Conservation (phyloP, 2,888 invertebrate species). For the Rhingia rostrata region DNA sequence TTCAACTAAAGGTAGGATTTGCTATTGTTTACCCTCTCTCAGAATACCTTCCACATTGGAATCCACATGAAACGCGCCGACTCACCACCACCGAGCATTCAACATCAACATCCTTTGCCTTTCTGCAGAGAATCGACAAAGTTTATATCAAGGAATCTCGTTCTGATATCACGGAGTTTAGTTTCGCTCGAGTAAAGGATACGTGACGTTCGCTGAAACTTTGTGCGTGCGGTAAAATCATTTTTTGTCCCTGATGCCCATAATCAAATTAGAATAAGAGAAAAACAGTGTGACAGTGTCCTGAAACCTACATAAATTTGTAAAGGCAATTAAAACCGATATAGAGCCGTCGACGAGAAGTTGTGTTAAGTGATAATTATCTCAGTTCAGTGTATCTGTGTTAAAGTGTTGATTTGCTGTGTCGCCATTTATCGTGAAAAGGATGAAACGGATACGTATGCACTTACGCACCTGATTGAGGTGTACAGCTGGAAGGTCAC, state of each 20-base stretch:
- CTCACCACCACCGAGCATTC: constrained; percentile 57
- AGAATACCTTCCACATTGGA: constrained; percentile 48
- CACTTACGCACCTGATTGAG: constrained; percentile 54
- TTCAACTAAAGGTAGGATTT: constrained; percentile 47
- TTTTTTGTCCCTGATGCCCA: constrained; percentile 20
- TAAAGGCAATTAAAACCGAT: constrained; percentile 48
- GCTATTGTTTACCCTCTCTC: not conserved
- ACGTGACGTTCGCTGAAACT: constrained; percentile 65
- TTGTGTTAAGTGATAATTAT: constrained; percentile 16
- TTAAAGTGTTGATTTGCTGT: constrained; percentile 51
- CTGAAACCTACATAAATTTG: constrained; percentile 22
- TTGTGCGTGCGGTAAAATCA: constrained; percentile 51
- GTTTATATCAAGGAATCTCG: constrained; percentile 63
- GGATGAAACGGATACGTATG: constrained; percentile 62
- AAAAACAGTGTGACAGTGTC: constrained; percentile 48
- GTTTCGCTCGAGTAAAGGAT: constrained; percentile 73
- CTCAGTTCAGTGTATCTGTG: constrained; percentile 7
- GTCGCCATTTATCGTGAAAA: constrained; percentile 38
- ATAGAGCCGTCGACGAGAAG: constrained; percentile 14
- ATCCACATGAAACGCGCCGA: constrained; percentile 56
- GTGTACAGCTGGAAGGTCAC: constrained; percentile 47
- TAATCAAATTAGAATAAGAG: constrained; percentile 6
- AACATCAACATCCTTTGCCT: constrained; percentile 59
- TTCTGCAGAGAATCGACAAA: constrained; percentile 20
- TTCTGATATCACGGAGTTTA: constrained; percentile 64